Percentiles rank a stretch among this genome's conserved stretches.
phyloP scores from a whole-genome alignment of 2,888 invertebrate species.

The Pheosia tremula region DNA sequence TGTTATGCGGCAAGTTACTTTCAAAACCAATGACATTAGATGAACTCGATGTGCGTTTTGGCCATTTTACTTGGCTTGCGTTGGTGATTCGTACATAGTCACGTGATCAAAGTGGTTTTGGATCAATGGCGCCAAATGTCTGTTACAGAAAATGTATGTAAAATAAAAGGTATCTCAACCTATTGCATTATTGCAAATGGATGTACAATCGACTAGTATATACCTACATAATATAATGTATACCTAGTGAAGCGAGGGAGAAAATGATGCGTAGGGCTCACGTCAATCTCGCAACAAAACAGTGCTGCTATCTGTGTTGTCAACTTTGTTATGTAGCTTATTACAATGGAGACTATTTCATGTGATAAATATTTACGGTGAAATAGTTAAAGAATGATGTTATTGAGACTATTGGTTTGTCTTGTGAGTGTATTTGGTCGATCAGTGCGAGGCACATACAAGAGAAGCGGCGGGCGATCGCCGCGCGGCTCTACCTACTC shows the following conservation, averaged over 20 bases:
- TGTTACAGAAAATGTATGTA: slow-evolving; percentile 82
- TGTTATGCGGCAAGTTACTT: slow-evolving; percentile 73
- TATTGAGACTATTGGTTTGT: slow-evolving; percentile 42
- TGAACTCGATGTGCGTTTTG: slow-evolving; percentile 84
- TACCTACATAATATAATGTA: slow-evolving; percentile 35
- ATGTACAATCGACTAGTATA: slow-evolving; percentile 44
- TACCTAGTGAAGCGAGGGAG: slow-evolving; percentile 46
- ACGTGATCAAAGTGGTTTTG: slow-evolving; percentile 82
- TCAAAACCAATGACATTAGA: slow-evolving; percentile 80
- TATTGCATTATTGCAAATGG: slow-evolving; percentile 43
- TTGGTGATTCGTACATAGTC: slow-evolving; percentile 84
- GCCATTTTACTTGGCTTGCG: slow-evolving; percentile 85
- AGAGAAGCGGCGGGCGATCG: slow-evolving; percentile 11
- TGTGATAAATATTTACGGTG: slow-evolving; percentile 86
- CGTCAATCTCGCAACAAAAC: slow-evolving; percentile 84
- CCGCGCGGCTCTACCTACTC: slow-evolving; percentile 45
- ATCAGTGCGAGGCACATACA: slow-evolving; percentile 21
- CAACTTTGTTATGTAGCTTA: slow-evolving; percentile 85
- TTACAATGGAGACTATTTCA: slow-evolving; percentile 86
- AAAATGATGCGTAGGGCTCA: slow-evolving; percentile 79
- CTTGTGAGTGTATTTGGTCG: slow-evolving; percentile 53
- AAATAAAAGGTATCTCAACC: slow-evolving; percentile 51
- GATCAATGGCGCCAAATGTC: slow-evolving; percentile 85
- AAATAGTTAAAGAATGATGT: slow-evolving; percentile 67
- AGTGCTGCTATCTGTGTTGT: slow-evolving; percentile 92